These are phyloP conservation scores for Lycocerus yunnanus DNA, from an alignment of 2,888 invertebrate genomes.

Conservation along the genomic window DNA sequence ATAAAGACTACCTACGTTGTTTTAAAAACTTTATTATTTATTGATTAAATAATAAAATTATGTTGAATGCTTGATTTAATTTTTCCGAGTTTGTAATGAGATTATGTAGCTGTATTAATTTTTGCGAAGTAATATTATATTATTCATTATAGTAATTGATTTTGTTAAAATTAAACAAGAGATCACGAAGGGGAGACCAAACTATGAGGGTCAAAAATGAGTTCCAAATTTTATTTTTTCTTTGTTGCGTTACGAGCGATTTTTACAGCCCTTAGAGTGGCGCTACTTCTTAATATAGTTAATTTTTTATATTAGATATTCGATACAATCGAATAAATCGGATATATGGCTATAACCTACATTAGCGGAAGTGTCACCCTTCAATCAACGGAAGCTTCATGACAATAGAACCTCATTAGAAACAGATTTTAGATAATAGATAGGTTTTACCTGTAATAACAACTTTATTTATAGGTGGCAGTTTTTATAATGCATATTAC, in stretches of 20 bases:
- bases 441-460: background rate
- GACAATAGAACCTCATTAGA: background rate
- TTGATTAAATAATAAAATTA: slow-evolving; percentile 1
- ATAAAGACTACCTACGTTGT: slow-evolving; percentile 21
- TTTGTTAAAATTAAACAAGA: no score
- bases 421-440: background rate
- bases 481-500: background rate
- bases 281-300: background rate
- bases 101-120: background rate
- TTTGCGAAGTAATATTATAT: background rate
- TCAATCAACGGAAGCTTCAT: background rate
- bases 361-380: background rate
- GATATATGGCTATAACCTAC: background rate
- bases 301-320: background rate
- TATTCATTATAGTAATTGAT: background rate
- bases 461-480: background rate
- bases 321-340: background rate
- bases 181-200: no score
- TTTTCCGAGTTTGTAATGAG: background rate
- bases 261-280: background rate
- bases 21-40: slow-evolving; percentile 2
- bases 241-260: background rate
- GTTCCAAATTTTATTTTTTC: background rate
- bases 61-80: slow-evolving; percentile 7
- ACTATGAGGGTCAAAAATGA: no score